Evolutionary conservation across 2,888 invertebrate genomes (phyloP).

Genomic region (Acholoe squamosa): DNA sequence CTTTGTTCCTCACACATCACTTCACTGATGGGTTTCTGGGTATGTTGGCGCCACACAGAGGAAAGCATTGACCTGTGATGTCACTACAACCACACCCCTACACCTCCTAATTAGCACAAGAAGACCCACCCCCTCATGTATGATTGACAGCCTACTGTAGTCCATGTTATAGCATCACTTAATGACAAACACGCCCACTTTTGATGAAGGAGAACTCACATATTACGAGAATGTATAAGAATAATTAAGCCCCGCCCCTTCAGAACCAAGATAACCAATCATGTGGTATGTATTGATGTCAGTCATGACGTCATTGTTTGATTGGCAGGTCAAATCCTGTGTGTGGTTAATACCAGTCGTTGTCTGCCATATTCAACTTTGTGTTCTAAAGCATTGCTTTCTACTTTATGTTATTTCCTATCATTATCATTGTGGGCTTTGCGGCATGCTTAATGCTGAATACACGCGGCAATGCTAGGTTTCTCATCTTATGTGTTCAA

Average conservation of each 20-base stretch:
- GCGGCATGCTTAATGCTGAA: no score
- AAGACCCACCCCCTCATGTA: neutral
- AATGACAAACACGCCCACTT: slow-evolving; percentile 42
- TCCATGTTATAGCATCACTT: slow-evolving; percentile 15
- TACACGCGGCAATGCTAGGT: no score
- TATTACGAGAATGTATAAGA: neutral
- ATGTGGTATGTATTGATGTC: slow-evolving; percentile 47
- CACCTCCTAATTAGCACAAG: neutral
- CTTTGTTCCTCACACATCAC: slow-evolving; percentile 36
- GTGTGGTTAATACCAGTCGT: neutral
- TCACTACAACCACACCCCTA: slow-evolving; percentile 56
- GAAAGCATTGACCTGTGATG: slow-evolving; percentile 63
- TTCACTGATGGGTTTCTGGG: slow-evolving; percentile 54
- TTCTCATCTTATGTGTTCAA: no score
- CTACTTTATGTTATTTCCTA: neutral
- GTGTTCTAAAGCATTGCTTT: neutral
- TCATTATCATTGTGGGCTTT: no score
- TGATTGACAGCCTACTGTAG: slow-evolving; percentile 54
- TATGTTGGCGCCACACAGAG: slow-evolving; percentile 52
- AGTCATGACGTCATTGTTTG: slow-evolving; percentile 34
- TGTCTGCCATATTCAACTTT: neutral
- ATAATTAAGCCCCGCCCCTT: neutral
- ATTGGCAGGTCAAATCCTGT: slow-evolving; percentile 9
- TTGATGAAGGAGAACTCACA: neutral
- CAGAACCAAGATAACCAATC: neutral